phyloP scores from a whole-genome alignment of 2,797 vertebrate species.

The Macropus fuliginosus region DNA sequence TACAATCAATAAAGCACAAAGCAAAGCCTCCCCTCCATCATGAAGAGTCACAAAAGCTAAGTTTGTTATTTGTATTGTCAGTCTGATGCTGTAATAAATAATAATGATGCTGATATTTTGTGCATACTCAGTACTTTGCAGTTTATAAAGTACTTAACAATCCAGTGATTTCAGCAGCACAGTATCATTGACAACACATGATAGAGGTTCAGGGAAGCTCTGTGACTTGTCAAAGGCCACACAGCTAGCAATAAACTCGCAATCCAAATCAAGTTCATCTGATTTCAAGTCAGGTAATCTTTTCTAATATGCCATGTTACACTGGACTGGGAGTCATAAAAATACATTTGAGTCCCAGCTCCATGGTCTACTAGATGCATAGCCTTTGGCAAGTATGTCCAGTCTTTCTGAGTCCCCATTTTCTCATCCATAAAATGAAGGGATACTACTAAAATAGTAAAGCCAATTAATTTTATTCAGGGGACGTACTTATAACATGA shows the following conservation, averaged over 20 bases:
- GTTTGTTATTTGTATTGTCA: not conserved
- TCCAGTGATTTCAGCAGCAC: not conserved
- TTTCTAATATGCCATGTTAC: not conserved
- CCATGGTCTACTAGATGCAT: not conserved
- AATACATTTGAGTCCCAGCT: not conserved
- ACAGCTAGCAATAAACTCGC: not conserved
- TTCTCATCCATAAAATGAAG: slow-evolving; percentile 20
- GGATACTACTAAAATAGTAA: not conserved
- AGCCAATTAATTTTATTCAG: not conserved
- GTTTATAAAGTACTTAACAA: not conserved
- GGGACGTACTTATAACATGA: not conserved
- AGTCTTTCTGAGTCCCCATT: not conserved
- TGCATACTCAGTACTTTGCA: not conserved
- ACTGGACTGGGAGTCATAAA: not conserved
- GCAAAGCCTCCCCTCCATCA: not conserved
- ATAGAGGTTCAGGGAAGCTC: not conserved
- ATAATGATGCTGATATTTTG: not conserved
- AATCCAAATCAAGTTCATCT: not conserved
- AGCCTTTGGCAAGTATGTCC: not conserved
- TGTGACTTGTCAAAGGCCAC: not conserved
- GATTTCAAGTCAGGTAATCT: not conserved
- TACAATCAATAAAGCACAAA: not conserved
- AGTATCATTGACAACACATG: not conserved
- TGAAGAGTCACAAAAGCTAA: not conserved
- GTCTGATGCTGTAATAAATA: not conserved